A percentile compares a stretch with the other conserved stretches of the same genome.
These are phyloP conservation scores for Antidorcas marsupialis DNA, from an alignment of 2,113 vertebrate species.

Conservation along the genomic window DNA sequence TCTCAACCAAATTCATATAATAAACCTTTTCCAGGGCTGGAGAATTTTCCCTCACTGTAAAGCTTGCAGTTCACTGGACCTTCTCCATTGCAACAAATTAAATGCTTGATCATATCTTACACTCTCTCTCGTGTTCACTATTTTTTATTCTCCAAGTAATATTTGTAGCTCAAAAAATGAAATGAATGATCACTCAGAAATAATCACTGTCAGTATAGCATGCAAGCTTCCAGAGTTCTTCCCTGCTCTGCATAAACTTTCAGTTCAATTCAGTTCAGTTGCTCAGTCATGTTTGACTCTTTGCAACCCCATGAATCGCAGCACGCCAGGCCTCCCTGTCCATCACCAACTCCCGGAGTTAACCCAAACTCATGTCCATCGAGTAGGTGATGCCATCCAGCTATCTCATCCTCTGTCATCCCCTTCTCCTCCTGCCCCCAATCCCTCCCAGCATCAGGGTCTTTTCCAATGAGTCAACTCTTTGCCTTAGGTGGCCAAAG, in stretches of 20 bases:
- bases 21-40: not conserved
- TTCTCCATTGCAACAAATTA: not conserved
- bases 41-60: not conserved
- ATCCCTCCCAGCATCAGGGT: no score
- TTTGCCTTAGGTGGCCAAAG: no score
- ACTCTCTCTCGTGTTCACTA: not conserved
- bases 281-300: no score
- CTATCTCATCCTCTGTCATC: no score
- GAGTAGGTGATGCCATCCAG: no score
- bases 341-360: no score
- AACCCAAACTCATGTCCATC: no score
- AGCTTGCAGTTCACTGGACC: not conserved
- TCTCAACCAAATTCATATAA: not conserved
- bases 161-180: not conserved
- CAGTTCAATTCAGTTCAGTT: no score
- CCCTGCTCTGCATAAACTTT: not conserved
- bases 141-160: not conserved
- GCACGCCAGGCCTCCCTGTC: no score
- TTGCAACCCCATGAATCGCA: rapidly evolving
- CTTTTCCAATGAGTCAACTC: no score
- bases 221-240: not conserved
- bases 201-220: not conserved
- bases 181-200: not conserved
- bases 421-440: no score
- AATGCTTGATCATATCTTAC: not conserved